These are phyloP conservation scores for Chironomus striatipennis DNA, from an alignment of 1,140 invertebrate genomes.

Conservation along the genomic window DNA sequence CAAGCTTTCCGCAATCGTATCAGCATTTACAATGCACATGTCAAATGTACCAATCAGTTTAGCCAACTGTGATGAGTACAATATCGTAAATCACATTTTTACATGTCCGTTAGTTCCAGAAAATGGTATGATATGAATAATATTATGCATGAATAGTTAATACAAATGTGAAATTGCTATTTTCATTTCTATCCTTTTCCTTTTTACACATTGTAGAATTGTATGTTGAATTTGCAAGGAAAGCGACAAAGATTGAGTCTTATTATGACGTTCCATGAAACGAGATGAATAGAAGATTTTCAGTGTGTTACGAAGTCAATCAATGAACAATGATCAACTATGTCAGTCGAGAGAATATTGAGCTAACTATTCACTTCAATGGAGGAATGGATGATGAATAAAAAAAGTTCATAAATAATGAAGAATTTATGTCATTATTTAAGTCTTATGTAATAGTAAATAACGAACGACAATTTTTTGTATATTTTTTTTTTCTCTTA, in stretches of 20 bases:
- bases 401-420: neutral
- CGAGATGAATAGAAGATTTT: neutral
- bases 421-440: too few species aligned
- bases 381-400: neutral
- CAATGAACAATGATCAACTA: slow-evolving; percentile 1
- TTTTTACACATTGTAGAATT: neutral
- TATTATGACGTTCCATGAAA: slow-evolving; percentile 13
- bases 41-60: slow-evolving; percentile 28
- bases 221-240: neutral
- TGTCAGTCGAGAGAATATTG: neutral
- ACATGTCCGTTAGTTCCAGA: neutral
- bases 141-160: neutral
- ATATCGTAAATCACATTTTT: slow-evolving; percentile 17
- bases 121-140: slow-evolving; percentile 15
- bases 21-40: slow-evolving; percentile 39
- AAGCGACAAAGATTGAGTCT: neutral
- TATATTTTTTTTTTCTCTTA: too few species aligned
- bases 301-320: neutral
- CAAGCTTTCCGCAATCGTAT: slow-evolving; percentile 39
- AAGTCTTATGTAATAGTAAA: too few species aligned
- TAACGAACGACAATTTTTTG: too few species aligned
- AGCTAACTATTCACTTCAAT: neutral
- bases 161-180: neutral
- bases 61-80: neutral
- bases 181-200: neutral